phyloP scores from a whole-genome alignment of 2,888 invertebrate species.

The Ecdyonurus torrentis region DNA sequence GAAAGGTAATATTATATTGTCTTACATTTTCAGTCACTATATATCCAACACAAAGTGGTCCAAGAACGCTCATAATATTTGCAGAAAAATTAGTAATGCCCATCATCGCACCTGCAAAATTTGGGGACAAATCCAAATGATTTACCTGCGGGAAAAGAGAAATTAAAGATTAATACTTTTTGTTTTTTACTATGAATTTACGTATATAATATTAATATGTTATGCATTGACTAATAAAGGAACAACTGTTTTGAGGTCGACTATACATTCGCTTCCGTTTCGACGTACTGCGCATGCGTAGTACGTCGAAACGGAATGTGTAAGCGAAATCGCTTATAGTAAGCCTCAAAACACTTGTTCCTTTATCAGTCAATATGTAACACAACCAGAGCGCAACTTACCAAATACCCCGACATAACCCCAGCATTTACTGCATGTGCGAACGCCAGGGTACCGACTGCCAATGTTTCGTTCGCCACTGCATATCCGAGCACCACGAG shows the following conservation, averaged over 20 bases:
- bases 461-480: slow-evolving; percentile 17
- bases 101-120: slow-evolving; percentile 32
- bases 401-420: slow-evolving; percentile 6
- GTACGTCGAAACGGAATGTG: too few species aligned
- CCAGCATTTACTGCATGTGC: slow-evolving; percentile 20
- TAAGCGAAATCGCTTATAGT: too few species aligned
- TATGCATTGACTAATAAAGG: too few species aligned
- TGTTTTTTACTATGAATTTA: too few species aligned
- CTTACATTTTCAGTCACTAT: slow-evolving; percentile 20
- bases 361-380: too few species aligned
- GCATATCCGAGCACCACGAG: slow-evolving; percentile 24
- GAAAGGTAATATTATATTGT: not conserved
- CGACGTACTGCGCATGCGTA: too few species aligned
- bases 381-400: too few species aligned
- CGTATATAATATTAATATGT: too few species aligned
- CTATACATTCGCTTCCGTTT: too few species aligned
- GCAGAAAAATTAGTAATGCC: slow-evolving; percentile 31
- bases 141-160: slow-evolving; percentile 31
- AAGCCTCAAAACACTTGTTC: too few species aligned
- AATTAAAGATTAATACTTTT: too few species aligned
- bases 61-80: slow-evolving; percentile 27
- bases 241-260: too few species aligned
- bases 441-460: slow-evolving; percentile 20
- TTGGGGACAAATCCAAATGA: slow-evolving; percentile 32
- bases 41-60: slow-evolving; percentile 25